Evolutionary conservation across 1,140 invertebrate species (phyloP).

Genomic region (Coelopa frigida): DNA sequence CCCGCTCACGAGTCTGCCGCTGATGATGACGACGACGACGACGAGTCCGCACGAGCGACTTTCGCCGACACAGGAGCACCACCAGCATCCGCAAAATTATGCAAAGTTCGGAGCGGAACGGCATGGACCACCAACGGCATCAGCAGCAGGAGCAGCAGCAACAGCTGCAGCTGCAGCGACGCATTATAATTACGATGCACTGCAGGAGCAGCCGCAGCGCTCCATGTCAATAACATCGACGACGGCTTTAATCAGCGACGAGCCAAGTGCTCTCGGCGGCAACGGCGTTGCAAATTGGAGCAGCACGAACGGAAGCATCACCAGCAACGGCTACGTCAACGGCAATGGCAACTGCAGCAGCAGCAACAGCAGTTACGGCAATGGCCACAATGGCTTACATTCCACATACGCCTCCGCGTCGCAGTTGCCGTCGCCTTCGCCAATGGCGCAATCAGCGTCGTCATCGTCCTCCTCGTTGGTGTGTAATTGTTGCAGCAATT

Average conservation of each 20-base stretch:
- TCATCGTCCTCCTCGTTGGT: conserved; percentile 1
- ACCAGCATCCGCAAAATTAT: neutral
- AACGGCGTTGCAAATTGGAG: conserved; percentile 11
- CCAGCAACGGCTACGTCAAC: conserved; percentile 11
- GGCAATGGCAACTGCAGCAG: conserved; percentile 6
- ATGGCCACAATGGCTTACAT: conserved; percentile 6
- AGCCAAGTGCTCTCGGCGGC: too few species aligned
- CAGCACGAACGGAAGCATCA: conserved; percentile 24
- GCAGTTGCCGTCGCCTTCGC: neutral
- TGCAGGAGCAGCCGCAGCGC: too few species aligned
- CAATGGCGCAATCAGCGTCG: neutral
- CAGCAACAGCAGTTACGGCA: neutral
- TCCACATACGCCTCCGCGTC: conserved; percentile 1
- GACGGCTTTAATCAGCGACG: too few species aligned
- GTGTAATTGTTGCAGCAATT: conserved; percentile 41
- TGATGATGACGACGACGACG: conserved; percentile 3
- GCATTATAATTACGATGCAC: too few species aligned
- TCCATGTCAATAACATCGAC: too few species aligned
- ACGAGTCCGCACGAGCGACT: conserved; percentile 3
- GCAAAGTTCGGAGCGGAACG: too few species aligned
- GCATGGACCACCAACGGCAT: neutral
- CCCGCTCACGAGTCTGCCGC: too few species aligned
- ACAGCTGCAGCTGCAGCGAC: conserved; percentile 17
- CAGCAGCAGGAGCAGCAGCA: conserved; percentile 21
- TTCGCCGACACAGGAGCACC: neutral